Evolutionary conservation across 2,888 invertebrate species (phyloP), one percentile per base, ranked within the genome.

Genomic region (Nasonovia ribisnigri): DNA sequence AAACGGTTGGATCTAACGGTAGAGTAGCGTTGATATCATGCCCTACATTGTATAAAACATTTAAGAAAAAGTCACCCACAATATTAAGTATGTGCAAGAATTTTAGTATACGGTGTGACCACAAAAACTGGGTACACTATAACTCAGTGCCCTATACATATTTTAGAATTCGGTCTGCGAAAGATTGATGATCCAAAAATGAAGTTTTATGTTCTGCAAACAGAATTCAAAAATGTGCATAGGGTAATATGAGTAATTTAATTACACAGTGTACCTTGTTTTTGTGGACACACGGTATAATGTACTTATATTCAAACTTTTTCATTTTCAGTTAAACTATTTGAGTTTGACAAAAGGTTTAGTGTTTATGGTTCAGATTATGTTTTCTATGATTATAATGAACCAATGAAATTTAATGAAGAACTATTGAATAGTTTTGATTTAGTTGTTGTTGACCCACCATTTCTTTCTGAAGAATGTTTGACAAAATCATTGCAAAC

Each of bases 391-490:
- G 99, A 99, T 96, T 99, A 99, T 95, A 98, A 98, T 95, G 96
- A 96, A 26, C 98, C 98, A 1, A 96, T 97, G 26, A 96, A 97
- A 90, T 95, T 98, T 29, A 97, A 97, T 0, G 95, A 96, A 60
- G 97, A 97, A 26, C 96, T 97, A 29, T 95, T 96, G 3, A 96
- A 96, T 46, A 95, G 96, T 88, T 99, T 97, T 95, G 98, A 99
- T 96, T 95, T 99, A 48, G 97, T 99, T 1, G 96, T 99, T 92
- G 98, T 98, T 0, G 99, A 99, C 96, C 99, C 99, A 1, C 99
- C 99, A 0, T 99, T 99, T 96, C 96, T 99, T 5, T 98, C 99
- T 0, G 97, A 98, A 95, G 99, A 99, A 95, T 99, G 99, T 96
- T 96, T 99, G 90, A 96, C 97, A 1, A 99, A 99, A 96, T 97